A percentile compares a stretch with the other conserved stretches of the same genome.
These are phyloP conservation scores for Scaptomyza flava DNA, from an alignment of 2,888 invertebrate genomes.

Conservation along the genomic window DNA sequence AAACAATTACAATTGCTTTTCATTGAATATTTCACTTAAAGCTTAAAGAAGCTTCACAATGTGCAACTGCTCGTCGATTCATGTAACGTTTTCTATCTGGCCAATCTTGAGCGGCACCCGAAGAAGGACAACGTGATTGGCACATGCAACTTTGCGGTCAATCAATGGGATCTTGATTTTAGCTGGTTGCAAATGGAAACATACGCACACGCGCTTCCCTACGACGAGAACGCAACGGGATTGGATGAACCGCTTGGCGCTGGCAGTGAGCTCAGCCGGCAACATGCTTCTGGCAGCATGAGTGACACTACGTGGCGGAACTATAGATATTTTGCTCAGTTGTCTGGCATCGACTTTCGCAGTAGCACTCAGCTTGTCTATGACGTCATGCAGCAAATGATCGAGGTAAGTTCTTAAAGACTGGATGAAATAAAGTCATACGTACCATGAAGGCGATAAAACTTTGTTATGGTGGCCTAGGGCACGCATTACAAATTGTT, in stretches of 20 bases:
- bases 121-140: constrained; percentile 82
- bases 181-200: constrained; percentile 84
- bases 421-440: constrained; percentile 21
- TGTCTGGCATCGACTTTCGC: constrained; percentile 92
- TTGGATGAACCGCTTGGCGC: constrained; percentile 19
- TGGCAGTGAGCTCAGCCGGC: constrained; percentile 13
- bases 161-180: constrained; percentile 84
- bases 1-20: neutral
- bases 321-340: constrained; percentile 83
- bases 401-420: constrained; percentile 80
- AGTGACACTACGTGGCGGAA: constrained; percentile 80
- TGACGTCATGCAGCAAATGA: constrained; percentile 93
- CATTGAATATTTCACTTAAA: constrained; percentile 58
- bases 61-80: constrained; percentile 82
- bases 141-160: constrained; percentile 81
- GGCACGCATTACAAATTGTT: constrained; percentile 22
- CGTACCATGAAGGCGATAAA: constrained; percentile 34
- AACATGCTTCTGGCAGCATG: constrained; percentile 26
- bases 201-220: constrained; percentile 51
- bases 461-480: neutral
- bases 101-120: constrained; percentile 87
- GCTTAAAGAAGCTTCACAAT: constrained; percentile 84
- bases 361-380: constrained; percentile 96
- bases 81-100: constrained; percentile 86
- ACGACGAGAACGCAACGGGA: neutral